Evolutionary conservation across 2,113 vertebrate genomes (phyloP), one percentile per base, ranked within the genome.

Genomic region (Pelecanoides urinatrix): DNA sequence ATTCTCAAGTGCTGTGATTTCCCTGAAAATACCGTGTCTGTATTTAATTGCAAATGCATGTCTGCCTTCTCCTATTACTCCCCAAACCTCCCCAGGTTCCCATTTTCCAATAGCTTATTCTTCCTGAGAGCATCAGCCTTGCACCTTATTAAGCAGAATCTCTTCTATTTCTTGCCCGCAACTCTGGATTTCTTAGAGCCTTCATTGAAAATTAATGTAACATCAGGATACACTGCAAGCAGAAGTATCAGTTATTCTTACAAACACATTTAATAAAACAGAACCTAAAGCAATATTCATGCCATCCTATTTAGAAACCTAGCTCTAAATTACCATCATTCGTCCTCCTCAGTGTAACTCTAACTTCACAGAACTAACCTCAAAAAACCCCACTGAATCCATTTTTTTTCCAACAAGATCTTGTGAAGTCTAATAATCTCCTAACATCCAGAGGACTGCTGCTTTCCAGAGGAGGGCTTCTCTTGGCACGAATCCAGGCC

Each of bases 21-120:
- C 72, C 30, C n/a, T 20, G n/a, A 32, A 78, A 83, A 86, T 2
- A 16, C 10, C 1, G 2, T 0, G 4, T 1, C n/a, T 45, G 26
- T n/a, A 26, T 20, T 65, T 49, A 15, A 44, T 3, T 9, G 13
- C 15, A 23, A 53, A 38, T 1, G 7, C 36, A 21, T 11, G 1
- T 29, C 38, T 52, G 23, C 42, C 26, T 76, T 36, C 21, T 52
- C 53, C 56, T 1, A 0, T 34, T 38, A 18, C 15, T 22, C 42
- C 67, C 17, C 44, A 74, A 58, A n/a, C 13, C 22, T 30, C 42
- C n/a, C 55, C 38, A 53, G 30, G 27, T 58, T 62, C 16, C 36
- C 19, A 6, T 20, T 38, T 71, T 9, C 72, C 49, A 88, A 0
- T 2, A 40, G 10, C 6, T 82, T 42, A 6, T 30, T 55, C 47